phyloP scores from a whole-genome alignment of 2,888 invertebrate genomes.

The Scaptodrosophila latifasciaeformis region DNA sequence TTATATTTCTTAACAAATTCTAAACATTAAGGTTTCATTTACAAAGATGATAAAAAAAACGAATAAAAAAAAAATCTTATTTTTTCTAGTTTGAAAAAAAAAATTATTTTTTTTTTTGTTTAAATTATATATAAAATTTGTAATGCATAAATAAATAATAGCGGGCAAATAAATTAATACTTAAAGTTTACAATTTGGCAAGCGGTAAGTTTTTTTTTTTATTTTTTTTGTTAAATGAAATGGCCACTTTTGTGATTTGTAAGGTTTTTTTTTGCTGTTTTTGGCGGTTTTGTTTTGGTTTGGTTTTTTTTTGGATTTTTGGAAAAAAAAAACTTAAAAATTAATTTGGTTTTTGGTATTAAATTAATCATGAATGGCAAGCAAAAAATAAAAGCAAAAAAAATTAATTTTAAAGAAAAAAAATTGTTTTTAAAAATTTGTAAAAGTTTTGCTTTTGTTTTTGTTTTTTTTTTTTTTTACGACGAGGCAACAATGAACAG shows the following conservation, averaged over 20 bases:
- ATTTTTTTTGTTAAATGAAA: too few relatives aligned
- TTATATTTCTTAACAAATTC: conserved; percentile 1
- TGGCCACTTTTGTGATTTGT: too few relatives aligned
- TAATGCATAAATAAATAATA: too few relatives aligned
- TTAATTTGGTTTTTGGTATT: not conserved
- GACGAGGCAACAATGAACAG: too few relatives aligned
- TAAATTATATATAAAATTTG: too few relatives aligned
- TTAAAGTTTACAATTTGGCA: not conserved
- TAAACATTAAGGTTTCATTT: conserved; percentile 4
- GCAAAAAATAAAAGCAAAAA: conserved; percentile 13
- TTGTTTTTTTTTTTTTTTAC: not conserved
- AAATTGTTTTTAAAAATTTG: too few relatives aligned
- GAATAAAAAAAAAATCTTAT: conserved; percentile 33
- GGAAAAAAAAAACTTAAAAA: conserved; percentile 8
- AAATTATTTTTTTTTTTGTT: too few relatives aligned
- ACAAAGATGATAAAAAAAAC: conserved; percentile 19
- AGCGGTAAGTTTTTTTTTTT: conserved; percentile 24
- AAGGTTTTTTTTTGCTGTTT: too few relatives aligned
- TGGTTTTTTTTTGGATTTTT: conserved; percentile 35
- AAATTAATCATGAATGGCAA: too few relatives aligned
- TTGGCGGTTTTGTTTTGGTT: conserved; percentile 17
- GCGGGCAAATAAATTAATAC: too few relatives aligned
- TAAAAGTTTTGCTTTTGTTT: conserved; percentile 27
- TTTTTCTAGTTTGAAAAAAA: conserved; percentile 39
- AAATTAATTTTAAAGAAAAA: conserved; percentile 10